Base-by-base conservation (phyloP, 2,888 invertebrate species). In the Tenthredo mesomela region DNA sequence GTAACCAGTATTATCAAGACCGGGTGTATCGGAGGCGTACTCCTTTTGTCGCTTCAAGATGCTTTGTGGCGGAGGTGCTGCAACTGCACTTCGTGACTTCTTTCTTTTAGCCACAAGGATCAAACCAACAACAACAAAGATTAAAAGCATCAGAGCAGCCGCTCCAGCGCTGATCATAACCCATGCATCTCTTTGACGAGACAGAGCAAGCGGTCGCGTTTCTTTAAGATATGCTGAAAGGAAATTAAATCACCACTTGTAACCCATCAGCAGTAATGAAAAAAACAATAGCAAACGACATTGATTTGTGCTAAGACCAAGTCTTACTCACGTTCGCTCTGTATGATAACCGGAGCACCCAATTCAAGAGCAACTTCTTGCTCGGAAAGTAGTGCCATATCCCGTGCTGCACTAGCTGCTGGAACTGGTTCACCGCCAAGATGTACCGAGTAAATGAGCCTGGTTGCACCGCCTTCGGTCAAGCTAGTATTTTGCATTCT, bases 371-470 rank as follows among this genome's bases (percentile, higher is more conserved):
- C 95, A 0, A 97, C 97, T 93, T 98, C 97, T 54, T 95, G 95
- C 84, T 97, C 96, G 6, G 96, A 95, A 4, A 98, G 95, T n/a
- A 97, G 94, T 85, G 95, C 94, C 97, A 98, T 97, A 90, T 97
- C 98, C 86, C 96, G 95, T 1, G 97, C 97, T 0, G 98, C 98
- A 2, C 96, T 96, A 2, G 95, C 95, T 0, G 97, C 97, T 25
- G 97, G 95, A 0, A 98, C 97, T 0, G 97, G 97, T 87, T 96
- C 95, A 0, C 97, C 97, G 54, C 96, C 96, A 0, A 97, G 96
- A 87, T 96, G 94, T 10, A 98, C 97, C 54, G 97, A 96, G 92
- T 98, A 98, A 29, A 98, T 95, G 86, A 98, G 89, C 85, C 89
- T 91, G 15, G 90, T 92, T 43, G 90, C 89, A 84, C 91, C 90